Evolutionary conservation across 2,797 vertebrate genomes (phyloP).

Genomic region (Caiman crocodilus): DNA sequence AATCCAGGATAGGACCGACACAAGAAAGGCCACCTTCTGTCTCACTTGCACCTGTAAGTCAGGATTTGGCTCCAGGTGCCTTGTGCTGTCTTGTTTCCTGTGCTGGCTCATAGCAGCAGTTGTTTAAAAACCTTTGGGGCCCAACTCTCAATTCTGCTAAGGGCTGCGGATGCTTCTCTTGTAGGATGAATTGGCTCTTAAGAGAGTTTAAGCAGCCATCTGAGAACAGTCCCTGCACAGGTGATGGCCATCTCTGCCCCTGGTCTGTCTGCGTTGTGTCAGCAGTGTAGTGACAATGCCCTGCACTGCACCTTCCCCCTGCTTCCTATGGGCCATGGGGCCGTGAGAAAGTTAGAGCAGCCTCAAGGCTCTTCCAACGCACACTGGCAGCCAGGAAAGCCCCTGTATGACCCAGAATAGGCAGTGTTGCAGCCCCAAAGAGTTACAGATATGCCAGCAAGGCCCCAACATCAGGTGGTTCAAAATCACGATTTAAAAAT

Average conservation of each 20-base stretch:
- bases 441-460: background rate
- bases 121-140: background rate
- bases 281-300: background rate
- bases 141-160: background rate
- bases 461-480: background rate
- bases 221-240: background rate
- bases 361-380: background rate
- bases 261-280: background rate
- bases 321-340: background rate
- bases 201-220: background rate
- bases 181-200: background rate
- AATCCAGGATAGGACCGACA: background rate
- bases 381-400: background rate
- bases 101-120: rapidly evolving
- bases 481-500: background rate
- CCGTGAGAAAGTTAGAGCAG: background rate
- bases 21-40: background rate
- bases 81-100: background rate
- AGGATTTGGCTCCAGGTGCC: background rate
- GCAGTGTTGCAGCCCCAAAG: background rate
- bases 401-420: background rate
- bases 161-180: background rate
- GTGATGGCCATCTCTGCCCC: background rate
- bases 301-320: background rate
- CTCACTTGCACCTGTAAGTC: background rate